phyloP scores from a whole-genome alignment of 2,888 invertebrate genomes.

The Pardosa pseudoannulata region DNA sequence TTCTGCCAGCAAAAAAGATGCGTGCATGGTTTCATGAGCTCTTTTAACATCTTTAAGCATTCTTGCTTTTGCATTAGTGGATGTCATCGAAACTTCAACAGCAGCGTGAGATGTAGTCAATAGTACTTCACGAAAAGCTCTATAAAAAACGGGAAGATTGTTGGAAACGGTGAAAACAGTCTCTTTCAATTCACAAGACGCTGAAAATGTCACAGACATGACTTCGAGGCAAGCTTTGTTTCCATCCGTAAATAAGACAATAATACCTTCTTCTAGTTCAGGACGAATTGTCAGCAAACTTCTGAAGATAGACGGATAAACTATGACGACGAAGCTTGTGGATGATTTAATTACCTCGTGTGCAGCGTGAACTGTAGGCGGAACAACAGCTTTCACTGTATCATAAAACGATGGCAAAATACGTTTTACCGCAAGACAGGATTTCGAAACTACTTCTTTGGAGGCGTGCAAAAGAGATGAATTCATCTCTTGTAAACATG shows the following conservation, averaged over 20 bases:
- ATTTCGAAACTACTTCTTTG: constrained; percentile 15
- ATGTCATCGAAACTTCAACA: constrained; percentile 12
- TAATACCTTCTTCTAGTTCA: constrained; percentile 11
- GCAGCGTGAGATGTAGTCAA: constrained; percentile 3
- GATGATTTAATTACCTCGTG: constrained; percentile 27
- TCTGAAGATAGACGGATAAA: constrained; percentile 23
- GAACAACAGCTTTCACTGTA: constrained; percentile 2
- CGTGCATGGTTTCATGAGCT: not conserved
- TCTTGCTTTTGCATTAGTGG: constrained; percentile 23
- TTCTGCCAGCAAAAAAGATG: constrained; percentile 18
- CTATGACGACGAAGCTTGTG: constrained; percentile 21
- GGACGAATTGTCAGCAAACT: constrained; percentile 18
- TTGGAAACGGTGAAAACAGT: constrained; percentile 11
- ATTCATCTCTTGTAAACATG: constrained; percentile 18
- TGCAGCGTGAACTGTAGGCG: constrained; percentile 19
- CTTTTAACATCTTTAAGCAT: constrained; percentile 26
- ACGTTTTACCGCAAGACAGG: constrained; percentile 20
- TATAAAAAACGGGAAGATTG: constrained; percentile 19
- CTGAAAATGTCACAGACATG: constrained; percentile 16
- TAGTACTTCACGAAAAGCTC: constrained; percentile 29
- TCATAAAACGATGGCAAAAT: constrained; percentile 19
- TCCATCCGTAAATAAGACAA: constrained; percentile 39
- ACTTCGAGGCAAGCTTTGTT: constrained; percentile 39
- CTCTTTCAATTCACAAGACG: constrained; percentile 9
- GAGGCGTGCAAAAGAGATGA: not conserved